Evolutionary conservation across 2,797 vertebrate species (phyloP), one percentile per base, ranked within the genome.

Genomic region (Bovichtus variegatus): DNA sequence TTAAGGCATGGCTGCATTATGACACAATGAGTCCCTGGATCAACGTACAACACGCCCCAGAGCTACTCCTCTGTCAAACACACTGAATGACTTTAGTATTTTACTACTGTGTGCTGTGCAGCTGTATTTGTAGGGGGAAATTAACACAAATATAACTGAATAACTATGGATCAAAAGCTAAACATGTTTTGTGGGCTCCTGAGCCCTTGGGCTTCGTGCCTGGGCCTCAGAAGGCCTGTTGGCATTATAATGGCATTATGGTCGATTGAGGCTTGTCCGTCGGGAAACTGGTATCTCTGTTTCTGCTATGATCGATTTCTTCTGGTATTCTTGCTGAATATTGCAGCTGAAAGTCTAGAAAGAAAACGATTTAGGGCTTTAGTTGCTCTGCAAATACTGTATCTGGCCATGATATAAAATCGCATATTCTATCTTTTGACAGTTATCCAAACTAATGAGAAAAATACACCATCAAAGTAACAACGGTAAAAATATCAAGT

Each of bases 61-160:
- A 61, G 66, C 46, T 65, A 36, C 69, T 65, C 34, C 78, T 57
- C 43, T 68, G 60, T 70, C 41, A 59, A 40, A 71, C 19, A 29
- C 31, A 34, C 53, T 49, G 16, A 60, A 46, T 51, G 15, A 50
- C 23, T 71, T 46, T 53, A 10, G 18, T 59, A 10, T 66, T 46
- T 50, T 51, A 63, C 23, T 63, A 29, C 19, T n/a, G 27, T 46
- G 8, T 31, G 18, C 41, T 36, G 3, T 41, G 46, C 27, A 71
- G 43, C 44, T 67, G 61, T 19, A 25, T 1, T 62, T 19, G 5
- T 10, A n/a, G 11, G 29, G 11, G 21, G 9, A 38, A 47, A 53
- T 36, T 0, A 40, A 27, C 12, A 53, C 41, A 53, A 67, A 9
- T 7, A 34, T 53, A 5, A 23, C n/a, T n/a, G n/a, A 23, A 19